Evolutionary conservation across 2,797 vertebrate species (phyloP).

Genomic region (Emys orbicularis): DNA sequence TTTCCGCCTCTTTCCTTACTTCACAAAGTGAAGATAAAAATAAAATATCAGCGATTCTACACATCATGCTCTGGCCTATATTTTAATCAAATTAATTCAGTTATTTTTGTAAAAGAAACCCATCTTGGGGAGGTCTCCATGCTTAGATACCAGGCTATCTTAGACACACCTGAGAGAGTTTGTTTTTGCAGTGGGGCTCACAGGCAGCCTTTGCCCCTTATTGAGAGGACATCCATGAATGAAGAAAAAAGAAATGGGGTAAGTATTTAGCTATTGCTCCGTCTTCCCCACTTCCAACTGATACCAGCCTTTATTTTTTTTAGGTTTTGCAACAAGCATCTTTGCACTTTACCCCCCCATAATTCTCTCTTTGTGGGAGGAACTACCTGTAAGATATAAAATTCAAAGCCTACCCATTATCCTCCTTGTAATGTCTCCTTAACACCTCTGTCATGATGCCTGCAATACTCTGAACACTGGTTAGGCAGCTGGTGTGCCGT

Average conservation of each 20-base stretch:
- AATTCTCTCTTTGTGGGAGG: not conserved
- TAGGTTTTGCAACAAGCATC: not conserved
- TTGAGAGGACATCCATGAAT: not conserved
- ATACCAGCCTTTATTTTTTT: not conserved
- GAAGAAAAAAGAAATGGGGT: not conserved
- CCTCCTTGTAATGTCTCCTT: not conserved
- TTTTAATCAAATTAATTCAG: not conserved
- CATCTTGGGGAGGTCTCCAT: not conserved
- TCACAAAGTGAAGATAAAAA: not conserved
- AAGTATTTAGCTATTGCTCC: not conserved
- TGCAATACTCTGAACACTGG: not conserved
- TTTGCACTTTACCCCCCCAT: no score
- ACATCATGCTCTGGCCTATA: not conserved
- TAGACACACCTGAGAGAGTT: not conserved
- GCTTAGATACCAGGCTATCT: not conserved
- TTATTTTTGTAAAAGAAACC: not conserved
- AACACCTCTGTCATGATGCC: not conserved
- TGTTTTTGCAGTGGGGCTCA: not conserved
- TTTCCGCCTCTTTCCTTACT: not conserved
- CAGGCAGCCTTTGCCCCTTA: not conserved
- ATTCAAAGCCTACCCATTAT: not conserved
- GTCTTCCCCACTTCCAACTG: not conserved
- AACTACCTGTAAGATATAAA: no score
- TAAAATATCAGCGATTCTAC: not conserved
- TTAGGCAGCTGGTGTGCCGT: not conserved